A percentile compares a stretch with the other conserved stretches of the same genome.
These are phyloP conservation scores for Lochmaea capreae DNA, from an alignment of 2,888 invertebrate genomes.

Conservation along the genomic window DNA sequence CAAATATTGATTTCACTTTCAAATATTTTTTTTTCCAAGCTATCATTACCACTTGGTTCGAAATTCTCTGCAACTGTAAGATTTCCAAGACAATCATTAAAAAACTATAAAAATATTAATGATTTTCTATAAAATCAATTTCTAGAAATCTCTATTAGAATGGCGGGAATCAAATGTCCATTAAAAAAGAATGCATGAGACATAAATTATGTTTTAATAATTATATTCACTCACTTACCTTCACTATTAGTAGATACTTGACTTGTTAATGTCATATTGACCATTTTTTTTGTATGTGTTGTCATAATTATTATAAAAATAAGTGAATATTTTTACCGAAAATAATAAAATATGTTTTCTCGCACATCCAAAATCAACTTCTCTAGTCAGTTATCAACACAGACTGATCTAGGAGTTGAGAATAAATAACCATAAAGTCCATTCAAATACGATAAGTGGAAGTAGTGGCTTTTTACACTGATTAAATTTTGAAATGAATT, in stretches of 20 bases:
- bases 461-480: constrained; percentile 6
- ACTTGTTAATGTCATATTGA: background rate
- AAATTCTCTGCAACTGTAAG: background rate
- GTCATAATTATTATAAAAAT: background rate
- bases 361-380: too few species aligned
- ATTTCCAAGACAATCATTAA: background rate
- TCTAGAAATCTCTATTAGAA: background rate
- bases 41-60: too few species aligned
- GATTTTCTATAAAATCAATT: background rate
- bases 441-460: background rate
- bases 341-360: too few species aligned
- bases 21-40: too few species aligned
- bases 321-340: too few species aligned
- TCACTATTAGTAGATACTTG: too few species aligned
- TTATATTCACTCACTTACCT: background rate
- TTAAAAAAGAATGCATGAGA: background rate
- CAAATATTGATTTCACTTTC: too few species aligned
- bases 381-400: background rate
- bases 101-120: constrained; percentile 1
- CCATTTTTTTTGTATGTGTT: background rate
- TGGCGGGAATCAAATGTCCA: background rate
- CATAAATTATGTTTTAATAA: too few species aligned
- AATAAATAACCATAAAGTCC: constrained; percentile 2
- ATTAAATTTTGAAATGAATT: constrained; percentile 6
- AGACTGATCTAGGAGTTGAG: background rate